phyloP scores from a whole-genome alignment of 2,113 vertebrate genomes.

The Columba janthina region DNA sequence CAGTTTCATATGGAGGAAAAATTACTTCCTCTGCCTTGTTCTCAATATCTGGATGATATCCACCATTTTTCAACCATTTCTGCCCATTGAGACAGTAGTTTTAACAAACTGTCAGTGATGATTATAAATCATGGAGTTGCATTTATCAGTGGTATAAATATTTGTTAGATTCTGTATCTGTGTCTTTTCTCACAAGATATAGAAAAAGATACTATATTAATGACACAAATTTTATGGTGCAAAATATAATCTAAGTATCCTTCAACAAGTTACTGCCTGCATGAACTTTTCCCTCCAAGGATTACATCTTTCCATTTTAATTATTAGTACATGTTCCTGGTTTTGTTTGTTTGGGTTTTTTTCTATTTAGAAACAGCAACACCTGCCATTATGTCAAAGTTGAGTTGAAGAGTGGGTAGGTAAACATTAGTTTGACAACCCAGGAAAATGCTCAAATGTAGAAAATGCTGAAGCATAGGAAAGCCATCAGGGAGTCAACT shows the following conservation, averaged over 20 bases:
- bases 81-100: not conserved
- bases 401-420: not conserved
- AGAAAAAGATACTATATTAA: not conserved
- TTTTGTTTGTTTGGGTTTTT: not conserved
- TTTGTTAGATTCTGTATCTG: not conserved
- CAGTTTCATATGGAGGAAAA: not conserved
- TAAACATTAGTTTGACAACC: not conserved
- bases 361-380: not conserved
- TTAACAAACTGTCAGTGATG: not conserved
- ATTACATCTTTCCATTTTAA: not conserved
- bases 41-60: not conserved
- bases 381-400: not conserved
- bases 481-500: not conserved
- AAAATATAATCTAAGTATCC: not conserved
- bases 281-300: not conserved
- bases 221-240: not conserved
- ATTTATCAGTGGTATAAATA: not conserved
- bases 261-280: not conserved
- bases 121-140: not conserved
- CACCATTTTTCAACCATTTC: not conserved
- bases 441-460: not conserved
- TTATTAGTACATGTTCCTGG: not conserved
- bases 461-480: not conserved
- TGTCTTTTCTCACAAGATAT: not conserved
- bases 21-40: not conserved